Conservation (phyloP, 2,888 invertebrate genomes). For the Prosopocoilus inquinatus region DNA sequence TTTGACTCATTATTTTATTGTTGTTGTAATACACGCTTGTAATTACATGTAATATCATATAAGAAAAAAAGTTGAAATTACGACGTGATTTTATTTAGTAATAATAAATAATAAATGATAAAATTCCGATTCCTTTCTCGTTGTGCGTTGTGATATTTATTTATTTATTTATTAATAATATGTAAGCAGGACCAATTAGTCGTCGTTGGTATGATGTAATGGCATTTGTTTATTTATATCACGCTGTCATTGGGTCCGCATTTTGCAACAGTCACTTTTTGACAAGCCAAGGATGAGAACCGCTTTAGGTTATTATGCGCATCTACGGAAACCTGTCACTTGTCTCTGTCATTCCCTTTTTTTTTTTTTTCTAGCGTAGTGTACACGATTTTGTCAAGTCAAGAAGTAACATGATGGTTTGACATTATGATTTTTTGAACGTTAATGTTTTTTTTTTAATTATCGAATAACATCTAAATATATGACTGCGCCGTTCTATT, state of each 20-base stretch:
- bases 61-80: constrained; percentile 9
- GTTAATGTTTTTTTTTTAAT: neutral
- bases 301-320: constrained; percentile 25
- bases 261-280: constrained; percentile 30
- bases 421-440: neutral
- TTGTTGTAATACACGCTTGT: neutral
- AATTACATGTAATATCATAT: neutral
- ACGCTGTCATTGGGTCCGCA: constrained; percentile 27
- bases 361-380: constrained; percentile 13
- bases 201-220: constrained; percentile 28
- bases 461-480: no score
- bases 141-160: neutral
- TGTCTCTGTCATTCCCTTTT: constrained; percentile 23
- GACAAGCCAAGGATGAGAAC: constrained; percentile 34
- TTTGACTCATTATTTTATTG: no score
- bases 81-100: constrained; percentile 10
- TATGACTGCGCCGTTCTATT: no score
- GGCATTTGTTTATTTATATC: constrained; percentile 28
- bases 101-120: constrained; percentile 11
- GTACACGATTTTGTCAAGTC: neutral
- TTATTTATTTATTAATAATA: constrained; percentile 21
- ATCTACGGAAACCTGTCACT: constrained; percentile 27
- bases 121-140: constrained; percentile 15
- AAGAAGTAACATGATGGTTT: neutral
- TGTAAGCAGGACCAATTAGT: constrained; percentile 22